Evolutionary conservation across 1,140 invertebrate species (phyloP), one percentile per base, ranked within the genome.

Genomic region (Philaenus spumarius): DNA sequence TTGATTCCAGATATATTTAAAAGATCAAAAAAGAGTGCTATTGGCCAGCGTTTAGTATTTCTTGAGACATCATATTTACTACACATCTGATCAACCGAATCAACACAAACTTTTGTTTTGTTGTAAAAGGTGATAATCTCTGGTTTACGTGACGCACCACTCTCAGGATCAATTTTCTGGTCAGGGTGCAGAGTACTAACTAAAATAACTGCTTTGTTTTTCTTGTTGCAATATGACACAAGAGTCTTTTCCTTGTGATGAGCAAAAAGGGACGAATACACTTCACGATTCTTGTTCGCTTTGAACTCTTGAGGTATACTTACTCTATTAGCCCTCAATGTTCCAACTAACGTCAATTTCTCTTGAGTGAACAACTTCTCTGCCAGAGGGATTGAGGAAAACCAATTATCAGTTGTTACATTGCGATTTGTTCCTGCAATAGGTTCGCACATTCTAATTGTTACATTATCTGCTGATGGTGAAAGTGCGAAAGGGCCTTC

Each of bases 111-210:
- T 65, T 74, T 75, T 6, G 68, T 68, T 15, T 55, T 40, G 57
- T 74, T 69, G 42, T 73, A 72, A 59, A 60, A 65, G 2, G 26
- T 37, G 20, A 72, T 62, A 19, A 73, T 68, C 42, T 72, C 66
- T 15, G 68, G 68, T 55, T 71, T 71, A n/a, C n/a, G n/a, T n/a
- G n/a, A n/a, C n/a, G n/a, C n/a, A 22, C 55, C 55, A 14, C 61
- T 59, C 17, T 59, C 51, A 26, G 57, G 12, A 47, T 64, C 53
- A 37, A 66, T 57, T 39, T 3, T 15, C 6, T 37, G 26, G 19
- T 34, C 52, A 22, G 37, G 19, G 35, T 66, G 61, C 61, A 64
- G 57, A 0, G 52, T 65, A 19, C 22, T 48, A 2, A 64, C 17
- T 14, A 65, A n/a, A 17, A 60, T 45, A 5, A 63, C 63, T 24